Base-by-base conservation (phyloP, 2,113 vertebrate genomes). In the Morphnarchus princeps region DNA sequence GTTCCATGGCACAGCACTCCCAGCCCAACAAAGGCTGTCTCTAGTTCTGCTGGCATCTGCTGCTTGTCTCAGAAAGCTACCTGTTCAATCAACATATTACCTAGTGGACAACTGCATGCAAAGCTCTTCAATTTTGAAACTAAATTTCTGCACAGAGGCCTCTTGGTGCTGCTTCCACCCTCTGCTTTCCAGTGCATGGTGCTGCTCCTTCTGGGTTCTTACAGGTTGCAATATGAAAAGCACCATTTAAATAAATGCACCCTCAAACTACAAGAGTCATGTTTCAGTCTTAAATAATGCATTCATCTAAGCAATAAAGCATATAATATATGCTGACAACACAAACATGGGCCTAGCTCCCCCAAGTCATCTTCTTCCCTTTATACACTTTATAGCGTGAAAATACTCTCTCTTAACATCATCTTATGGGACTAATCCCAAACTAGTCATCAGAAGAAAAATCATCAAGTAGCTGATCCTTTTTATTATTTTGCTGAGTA, bases 1-100 rank as follows among this genome's bases (percentile, higher is more conserved):
- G 0, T 59, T 34, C 29, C 43, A 40, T 1, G 3, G 43, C 50
- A 55, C 24, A 34, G 32, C 1, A 1, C 18, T 49, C 22, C 36
- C 58, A 65, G 28, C 16, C 32, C 4, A 2, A 24, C 32, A 40
- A 29, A 34, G 43, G 32, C 66, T 43, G 21, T 34, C 74, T 73
- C 34, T 25, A 45, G 11, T 24, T 11, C 67, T 80, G 38, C 19
- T 38, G 19, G 16, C 29, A 59, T 59, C 59, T 73, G 16, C 57
- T 36, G 13, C 38, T n/a, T 45, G 28, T 58, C 45, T 79, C 16
- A 1, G 38, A 45, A 66, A 80, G 43, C 36, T 38, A 36, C 66
- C 54, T 49, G 28, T 32, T 69, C 36, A 50, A 25, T 21, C 1
- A 0, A 43, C 6, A 1, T 43, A 36, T 31, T 50, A 82, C 50